Evolutionary conservation across 2,113 vertebrate species (phyloP), one percentile per base, ranked within the genome.

Genomic region (Antigone vipio): DNA sequence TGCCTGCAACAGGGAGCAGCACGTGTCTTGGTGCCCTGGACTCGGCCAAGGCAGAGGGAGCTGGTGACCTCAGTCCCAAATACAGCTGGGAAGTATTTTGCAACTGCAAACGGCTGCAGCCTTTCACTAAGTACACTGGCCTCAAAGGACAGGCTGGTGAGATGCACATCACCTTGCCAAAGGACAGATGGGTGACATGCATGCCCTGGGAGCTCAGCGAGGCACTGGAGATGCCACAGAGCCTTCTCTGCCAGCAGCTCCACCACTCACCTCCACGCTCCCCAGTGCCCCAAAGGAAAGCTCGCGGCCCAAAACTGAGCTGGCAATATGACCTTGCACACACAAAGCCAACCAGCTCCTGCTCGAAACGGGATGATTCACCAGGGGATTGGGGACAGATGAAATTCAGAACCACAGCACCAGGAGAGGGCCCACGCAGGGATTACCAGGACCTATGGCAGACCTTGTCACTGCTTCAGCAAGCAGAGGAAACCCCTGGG

Each of bases 181-280:
- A 67, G 29, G 38, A 23, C 42, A 52, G 34, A 47, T 3, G 3
- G 35, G 63, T 32, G 47, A 69, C 11, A 6, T 2, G 18, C n/a
- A 52, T 34, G 20, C 9, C 15, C 12, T 0, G 2, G 38, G 29
- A 73, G 9, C 32, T 82, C 44, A 23, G 50, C 3, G 1, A 92
- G 62, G 11, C 42, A 58, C 0, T 0, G 0, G 45, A 56, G 38
- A 12, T 30, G 38, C 23, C 1, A 0, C 44, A 81, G 18, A 85
- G 12, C 29, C 24, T 27, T n/a, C 32, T 85, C 55, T 19, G 74
- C 20, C 60, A 42, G n/a, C 32, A 26, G 49, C 49, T 47, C 44
- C 6, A 4, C 30, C 0, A 0, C 49, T 79, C 4, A 2, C 9
- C 44, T 72, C 58, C n/a, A 12, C 0, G 3, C 8, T 72, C 15